phyloP scores from a whole-genome alignment of 2,113 vertebrate species.

The Sinocyclocheilus anshuiensis region DNA sequence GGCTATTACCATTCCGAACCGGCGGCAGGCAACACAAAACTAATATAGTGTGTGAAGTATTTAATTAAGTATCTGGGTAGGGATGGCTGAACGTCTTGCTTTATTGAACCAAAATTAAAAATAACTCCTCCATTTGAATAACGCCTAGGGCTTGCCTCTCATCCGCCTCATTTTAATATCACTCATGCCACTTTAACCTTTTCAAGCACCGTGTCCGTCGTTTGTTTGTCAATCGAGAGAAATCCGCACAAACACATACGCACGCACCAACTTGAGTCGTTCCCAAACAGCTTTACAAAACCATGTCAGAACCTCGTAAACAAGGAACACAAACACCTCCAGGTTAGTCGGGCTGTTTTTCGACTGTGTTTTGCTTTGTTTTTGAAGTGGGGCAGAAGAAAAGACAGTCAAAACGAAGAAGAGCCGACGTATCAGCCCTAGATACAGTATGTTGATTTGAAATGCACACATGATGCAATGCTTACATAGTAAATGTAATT shows the following conservation, averaged over 20 bases:
- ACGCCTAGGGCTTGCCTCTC: constrained; percentile 69
- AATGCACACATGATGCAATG: constrained; percentile 76
- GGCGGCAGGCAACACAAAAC: constrained; percentile 59
- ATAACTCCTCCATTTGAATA: constrained; percentile 72
- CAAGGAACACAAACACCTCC: constrained; percentile 37
- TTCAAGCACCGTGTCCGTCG: constrained; percentile 59
- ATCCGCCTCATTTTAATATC: constrained; percentile 73
- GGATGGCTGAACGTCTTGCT: constrained; percentile 70
- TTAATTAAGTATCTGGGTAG: constrained; percentile 76
- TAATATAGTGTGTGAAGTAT: constrained; percentile 69
- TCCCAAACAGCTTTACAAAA: constrained; percentile 27
- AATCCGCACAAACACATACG: constrained; percentile 51
- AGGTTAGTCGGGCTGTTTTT: constrained; percentile 30
- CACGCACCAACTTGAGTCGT: not conserved
- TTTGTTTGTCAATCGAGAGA: constrained; percentile 52
- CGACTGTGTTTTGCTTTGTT: constrained; percentile 7
- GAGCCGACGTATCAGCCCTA: constrained; percentile 8
- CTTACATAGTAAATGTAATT: constrained; percentile 78
- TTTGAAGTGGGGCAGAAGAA: constrained; percentile 18
- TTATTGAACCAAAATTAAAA: constrained; percentile 76
- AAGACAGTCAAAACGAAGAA: not conserved
- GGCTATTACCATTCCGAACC: constrained; percentile 69
- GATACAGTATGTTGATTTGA: constrained; percentile 62
- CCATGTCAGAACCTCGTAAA: constrained; percentile 15
- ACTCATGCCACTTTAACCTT: constrained; percentile 74